Percentiles rank a stretch among this genome's conserved stretches.
Evolutionary conservation across 2,888 invertebrate genomes (phyloP).

Genomic region (Leptopilina myrica): DNA sequence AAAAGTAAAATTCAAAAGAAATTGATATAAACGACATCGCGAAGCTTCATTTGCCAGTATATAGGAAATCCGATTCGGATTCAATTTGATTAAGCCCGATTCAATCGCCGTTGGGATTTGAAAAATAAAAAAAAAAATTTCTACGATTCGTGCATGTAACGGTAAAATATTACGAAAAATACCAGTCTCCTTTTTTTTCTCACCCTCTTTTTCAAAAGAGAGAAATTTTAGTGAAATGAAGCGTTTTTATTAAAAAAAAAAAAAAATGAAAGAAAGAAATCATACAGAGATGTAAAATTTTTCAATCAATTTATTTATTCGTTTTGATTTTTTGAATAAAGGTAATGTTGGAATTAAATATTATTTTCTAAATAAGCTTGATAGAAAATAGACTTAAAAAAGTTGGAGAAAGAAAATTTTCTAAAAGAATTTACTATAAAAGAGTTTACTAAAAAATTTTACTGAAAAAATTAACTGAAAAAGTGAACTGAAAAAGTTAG

Average conservation of each 20-base stretch:
- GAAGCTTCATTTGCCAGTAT: conserved; percentile 45
- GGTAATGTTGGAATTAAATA: too few relatives aligned
- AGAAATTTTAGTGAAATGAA: conserved; percentile 4
- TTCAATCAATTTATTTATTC: not conserved
- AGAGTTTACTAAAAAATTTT: too few relatives aligned
- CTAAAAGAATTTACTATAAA: too few relatives aligned
- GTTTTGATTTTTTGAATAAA: not conserved
- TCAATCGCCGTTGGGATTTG: conserved; percentile 27
- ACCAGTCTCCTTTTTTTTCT: not conserved
- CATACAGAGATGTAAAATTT: not conserved
- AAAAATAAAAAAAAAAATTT: not conserved
- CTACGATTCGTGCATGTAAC: conserved; percentile 15
- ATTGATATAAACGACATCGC: conserved; percentile 47
- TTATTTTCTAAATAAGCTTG: too few relatives aligned
- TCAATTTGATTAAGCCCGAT: conserved; percentile 41
- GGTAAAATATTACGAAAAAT: conserved; percentile 4
- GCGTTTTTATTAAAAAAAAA: conserved; percentile 15
- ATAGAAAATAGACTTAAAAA: too few relatives aligned
- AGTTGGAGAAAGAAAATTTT: too few relatives aligned
- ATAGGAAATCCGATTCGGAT: conserved; percentile 36
- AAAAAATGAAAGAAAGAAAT: too few relatives aligned
- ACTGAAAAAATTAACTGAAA: too few relatives aligned
- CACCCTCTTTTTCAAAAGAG: not conserved
- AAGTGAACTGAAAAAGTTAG: too few relatives aligned
- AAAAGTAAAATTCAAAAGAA: conserved; percentile 42